Percentiles rank a stretch among this genome's conserved stretches.
Conservation (phyloP, 2,113 vertebrate species). For the Rhegmatorhina hoffmannsi region DNA sequence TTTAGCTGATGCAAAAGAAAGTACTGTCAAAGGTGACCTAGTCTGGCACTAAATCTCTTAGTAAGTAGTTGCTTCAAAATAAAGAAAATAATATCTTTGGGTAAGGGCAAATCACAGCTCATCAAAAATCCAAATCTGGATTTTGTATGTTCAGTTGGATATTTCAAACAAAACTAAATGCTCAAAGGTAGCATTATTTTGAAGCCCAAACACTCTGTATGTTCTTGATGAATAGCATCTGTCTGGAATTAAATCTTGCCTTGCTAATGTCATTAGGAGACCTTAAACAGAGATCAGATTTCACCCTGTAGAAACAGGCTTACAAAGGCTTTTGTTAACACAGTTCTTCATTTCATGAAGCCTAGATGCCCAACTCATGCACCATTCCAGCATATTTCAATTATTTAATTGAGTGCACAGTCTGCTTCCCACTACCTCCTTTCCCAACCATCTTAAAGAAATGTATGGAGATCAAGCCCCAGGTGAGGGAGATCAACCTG, state of each 20-base stretch:
- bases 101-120: neutral
- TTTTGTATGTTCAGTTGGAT: neutral
- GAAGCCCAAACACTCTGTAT: neutral
- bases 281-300: conserved; percentile 23
- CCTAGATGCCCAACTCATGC: neutral
- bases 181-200: conserved; percentile 32
- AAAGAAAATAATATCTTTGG: conserved; percentile 32
- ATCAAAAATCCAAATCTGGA: conserved; percentile 11
- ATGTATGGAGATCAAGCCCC: neutral
- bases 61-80: conserved; percentile 35
- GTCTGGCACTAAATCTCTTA: conserved; percentile 9
- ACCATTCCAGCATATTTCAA: neutral
- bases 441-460: neutral
- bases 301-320: neutral
- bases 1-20: conserved; percentile 50
- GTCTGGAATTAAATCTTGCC: conserved; percentile 20
- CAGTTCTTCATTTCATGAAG: neutral
- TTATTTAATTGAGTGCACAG: neutral
- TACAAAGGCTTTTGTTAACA: conserved; percentile 4
- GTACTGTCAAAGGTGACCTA: conserved; percentile 45
- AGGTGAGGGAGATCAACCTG: neutral
- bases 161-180: conserved; percentile 8
- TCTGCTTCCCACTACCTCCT: neutral
- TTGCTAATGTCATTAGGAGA: neutral
- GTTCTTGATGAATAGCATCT: conserved; percentile 10